Percentiles rank a stretch among this genome's conserved stretches.
Evolutionary conservation across 1,140 invertebrate genomes (phyloP).

Genomic region (Rhyacophila brunnea): DNA sequence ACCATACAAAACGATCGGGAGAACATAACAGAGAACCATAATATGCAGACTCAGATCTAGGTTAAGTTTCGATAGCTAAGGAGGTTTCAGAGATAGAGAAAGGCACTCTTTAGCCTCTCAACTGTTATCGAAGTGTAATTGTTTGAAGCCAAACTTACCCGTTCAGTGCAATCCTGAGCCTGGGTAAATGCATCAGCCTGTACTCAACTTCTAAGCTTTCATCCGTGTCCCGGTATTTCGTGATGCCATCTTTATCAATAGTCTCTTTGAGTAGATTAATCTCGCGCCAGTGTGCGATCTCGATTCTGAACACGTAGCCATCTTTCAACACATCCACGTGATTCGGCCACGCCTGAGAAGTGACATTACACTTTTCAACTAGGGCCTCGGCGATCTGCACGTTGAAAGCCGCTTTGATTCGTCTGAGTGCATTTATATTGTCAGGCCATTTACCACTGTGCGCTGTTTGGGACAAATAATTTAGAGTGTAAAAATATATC

Average conservation of each 20-base stretch:
- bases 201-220: constrained; percentile 71
- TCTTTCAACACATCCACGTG: constrained; percentile 75
- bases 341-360: constrained; percentile 55
- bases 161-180: constrained; percentile 76
- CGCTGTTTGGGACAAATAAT: constrained; percentile 47
- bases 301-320: constrained; percentile 69
- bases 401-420: constrained; percentile 84
- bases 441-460: constrained; percentile 91
- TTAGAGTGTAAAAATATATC: no score
- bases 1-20: no score
- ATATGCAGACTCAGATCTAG: no score
- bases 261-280: constrained; percentile 65
- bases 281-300: constrained; percentile 70
- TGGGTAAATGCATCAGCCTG: constrained; percentile 70
- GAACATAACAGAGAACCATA: no score
- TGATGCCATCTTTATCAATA: constrained; percentile 63
- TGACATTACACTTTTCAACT: constrained; percentile 58
- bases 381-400: constrained; percentile 76
- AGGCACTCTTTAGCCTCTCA: no score
- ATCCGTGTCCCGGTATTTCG: constrained; percentile 70
- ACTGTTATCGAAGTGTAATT: no score
- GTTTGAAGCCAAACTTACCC: constrained; percentile 71
- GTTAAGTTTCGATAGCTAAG: no score
- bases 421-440: constrained; percentile 73
- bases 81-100: no score